phyloP scores from a whole-genome alignment of 2,888 invertebrate genomes.

The Patella ulyssiponensis region DNA sequence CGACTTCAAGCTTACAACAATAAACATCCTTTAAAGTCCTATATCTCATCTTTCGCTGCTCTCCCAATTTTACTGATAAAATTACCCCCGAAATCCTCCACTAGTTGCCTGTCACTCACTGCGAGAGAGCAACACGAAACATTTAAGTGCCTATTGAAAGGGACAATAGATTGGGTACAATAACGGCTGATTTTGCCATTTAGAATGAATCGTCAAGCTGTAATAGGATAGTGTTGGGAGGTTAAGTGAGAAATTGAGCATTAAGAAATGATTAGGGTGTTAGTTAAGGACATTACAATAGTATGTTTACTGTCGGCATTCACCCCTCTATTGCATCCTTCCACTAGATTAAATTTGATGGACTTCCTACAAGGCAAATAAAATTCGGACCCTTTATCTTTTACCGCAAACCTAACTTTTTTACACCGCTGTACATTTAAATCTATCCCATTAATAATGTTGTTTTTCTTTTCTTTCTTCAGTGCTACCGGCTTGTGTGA shows the following conservation, averaged over 20 bases:
- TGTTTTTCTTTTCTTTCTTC: conserved; percentile 14
- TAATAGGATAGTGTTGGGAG: conserved; percentile 26
- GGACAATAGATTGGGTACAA: not conserved
- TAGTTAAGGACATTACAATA: conserved; percentile 18
- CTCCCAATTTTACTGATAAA: not conserved
- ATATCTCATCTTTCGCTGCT: not conserved
- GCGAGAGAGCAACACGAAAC: not conserved
- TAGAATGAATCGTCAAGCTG: conserved; percentile 8
- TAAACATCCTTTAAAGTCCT: not conserved
- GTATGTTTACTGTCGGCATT: conserved; percentile 17
- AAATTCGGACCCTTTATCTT: conserved; percentile 6
- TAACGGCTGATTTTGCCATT: not conserved
- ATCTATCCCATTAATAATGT: not conserved
- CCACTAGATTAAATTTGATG: conserved; percentile 23
- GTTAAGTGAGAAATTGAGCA: conserved; percentile 18
- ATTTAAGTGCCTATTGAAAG: conserved; percentile 4
- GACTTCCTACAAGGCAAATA: conserved; percentile 21
- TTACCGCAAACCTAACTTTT: not conserved
- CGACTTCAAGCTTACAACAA: conserved; percentile 9
- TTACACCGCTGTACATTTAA: not conserved
- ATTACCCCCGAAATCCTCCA: not conserved
- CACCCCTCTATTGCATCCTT: conserved; percentile 12
- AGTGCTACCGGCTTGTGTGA: conserved; percentile 21
- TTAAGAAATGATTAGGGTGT: conserved; percentile 18
- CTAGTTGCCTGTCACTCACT: not conserved